Evolutionary conservation across 1,140 invertebrate genomes (phyloP), one percentile per base, ranked within the genome.

Genomic region (Caenorhabditis inopinata): DNA sequence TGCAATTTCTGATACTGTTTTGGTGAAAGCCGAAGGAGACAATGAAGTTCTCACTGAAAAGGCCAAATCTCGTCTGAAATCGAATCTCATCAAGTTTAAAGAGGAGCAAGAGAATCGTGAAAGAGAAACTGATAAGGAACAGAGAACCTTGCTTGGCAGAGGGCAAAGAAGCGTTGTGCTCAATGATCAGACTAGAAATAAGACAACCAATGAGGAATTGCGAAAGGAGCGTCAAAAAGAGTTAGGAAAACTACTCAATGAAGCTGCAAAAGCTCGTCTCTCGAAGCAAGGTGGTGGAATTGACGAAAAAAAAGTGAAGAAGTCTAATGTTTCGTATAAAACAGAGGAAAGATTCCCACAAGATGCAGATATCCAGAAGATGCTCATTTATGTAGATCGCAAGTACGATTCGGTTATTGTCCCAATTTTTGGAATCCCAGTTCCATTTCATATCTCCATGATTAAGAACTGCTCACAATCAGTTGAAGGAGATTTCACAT

Each of bases 401-500:
- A 83, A 85, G 68, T 80, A 85, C 45, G 85, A 84, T 49, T 77
- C 83, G 11, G 93, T 99, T 14, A 97, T 99, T 79, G 89, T 99
- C 80, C 97, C 97, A 0, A 92, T 99, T 84, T 97, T 96, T 91
- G 96, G 96, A 74, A 91, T 96, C 49, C 93, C 96, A 7, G 94
- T 96, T 82, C 96, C 97, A 77, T 99, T 97, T 89, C 97, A 99
- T 88, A 99, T 99, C 89, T 96, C 96, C 0, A 98, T 95, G 2
- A 96, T 99, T 62, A 99, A 99, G 53, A 81, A 81, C 42, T 81
- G 80, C 38, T 81, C 80, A 4, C 80, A 81, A 62, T 81, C 80
- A 1, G 94, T 98, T 21, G 97, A 99, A 90, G 97, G 97, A 42
- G 96, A 99, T 89, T 98, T 98, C 88, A 98, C 96, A 0, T 99